Evolutionary conservation across 2,888 invertebrate genomes (phyloP).

Genomic region (Eudasyphora cyanicolor): DNA sequence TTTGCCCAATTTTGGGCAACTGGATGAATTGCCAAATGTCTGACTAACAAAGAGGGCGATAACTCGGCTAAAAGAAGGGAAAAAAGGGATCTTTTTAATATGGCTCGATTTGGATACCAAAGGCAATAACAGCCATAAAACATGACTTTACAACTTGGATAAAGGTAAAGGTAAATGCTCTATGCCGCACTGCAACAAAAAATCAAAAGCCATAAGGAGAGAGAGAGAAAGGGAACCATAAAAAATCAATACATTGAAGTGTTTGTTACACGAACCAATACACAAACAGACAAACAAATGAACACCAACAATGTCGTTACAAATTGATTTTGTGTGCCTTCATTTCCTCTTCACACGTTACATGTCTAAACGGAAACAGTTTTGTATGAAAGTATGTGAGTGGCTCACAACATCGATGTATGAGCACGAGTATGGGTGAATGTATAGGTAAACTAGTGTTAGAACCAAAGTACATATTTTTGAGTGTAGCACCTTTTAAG

Average conservation of each 20-base stretch:
- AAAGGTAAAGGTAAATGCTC: constrained; percentile 8
- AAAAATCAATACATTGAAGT: constrained; percentile 38
- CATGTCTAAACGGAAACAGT: neutral
- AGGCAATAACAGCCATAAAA: constrained; percentile 49
- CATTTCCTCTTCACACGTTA: neutral
- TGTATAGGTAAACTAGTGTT: neutral
- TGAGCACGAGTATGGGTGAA: neutral
- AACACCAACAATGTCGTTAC: constrained; percentile 36
- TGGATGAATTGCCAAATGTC: neutral
- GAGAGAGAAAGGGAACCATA: constrained; percentile 28
- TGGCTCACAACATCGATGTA: neutral
- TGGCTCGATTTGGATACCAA: constrained; percentile 32
- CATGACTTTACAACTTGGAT: constrained; percentile 55
- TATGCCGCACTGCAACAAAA: constrained; percentile 4
- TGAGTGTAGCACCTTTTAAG: constrained; percentile 15
- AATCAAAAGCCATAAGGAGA: no score
- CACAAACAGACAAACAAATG: neutral
- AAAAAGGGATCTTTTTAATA: constrained; percentile 40
- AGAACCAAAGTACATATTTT: neutral
- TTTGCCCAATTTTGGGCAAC: neutral
- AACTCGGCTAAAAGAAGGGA: neutral
- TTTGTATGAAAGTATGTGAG: no score
- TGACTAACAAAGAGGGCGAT: neutral
- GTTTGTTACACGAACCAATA: constrained; percentile 45
- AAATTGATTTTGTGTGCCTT: constrained; percentile 46